Percentiles rank a stretch among this genome's conserved stretches.
Evolutionary conservation across 2,113 vertebrate genomes (phyloP).

Genomic region (Phocoena sinus): DNA sequence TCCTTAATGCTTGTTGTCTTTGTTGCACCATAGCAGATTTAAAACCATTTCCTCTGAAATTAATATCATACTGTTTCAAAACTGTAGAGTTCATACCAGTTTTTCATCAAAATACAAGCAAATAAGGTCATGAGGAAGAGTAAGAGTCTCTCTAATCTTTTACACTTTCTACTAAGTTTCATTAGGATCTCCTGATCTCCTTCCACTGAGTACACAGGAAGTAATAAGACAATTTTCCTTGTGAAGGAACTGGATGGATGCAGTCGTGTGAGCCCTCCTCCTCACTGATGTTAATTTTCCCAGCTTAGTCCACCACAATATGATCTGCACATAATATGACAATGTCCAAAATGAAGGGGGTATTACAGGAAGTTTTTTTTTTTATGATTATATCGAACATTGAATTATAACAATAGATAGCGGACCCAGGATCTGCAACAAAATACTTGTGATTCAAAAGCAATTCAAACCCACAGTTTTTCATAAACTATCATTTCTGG

Average conservation of each 20-base stretch:
- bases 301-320: neutral
- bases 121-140: neutral
- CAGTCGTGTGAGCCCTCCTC: fast-evolving
- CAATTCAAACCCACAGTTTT: neutral
- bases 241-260: neutral
- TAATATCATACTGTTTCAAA: neutral
- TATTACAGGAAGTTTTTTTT: fast-evolving
- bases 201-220: neutral
- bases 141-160: neutral
- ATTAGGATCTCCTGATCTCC: neutral
- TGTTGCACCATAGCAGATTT: neutral
- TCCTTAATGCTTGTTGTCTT: neutral
- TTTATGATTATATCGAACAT: neutral
- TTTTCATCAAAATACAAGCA: neutral
- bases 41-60: neutral
- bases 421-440: neutral
- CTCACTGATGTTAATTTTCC: neutral
- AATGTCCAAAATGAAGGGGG: neutral
- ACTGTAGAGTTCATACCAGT: neutral
- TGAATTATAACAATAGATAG: neutral
- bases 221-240: neutral
- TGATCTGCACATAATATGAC: neutral
- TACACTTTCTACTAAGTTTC: neutral
- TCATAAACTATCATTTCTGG: neutral
- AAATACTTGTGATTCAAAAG: neutral